Base-by-base conservation (phyloP, 2,113 vertebrate species). In the Bubo blakistoni region DNA sequence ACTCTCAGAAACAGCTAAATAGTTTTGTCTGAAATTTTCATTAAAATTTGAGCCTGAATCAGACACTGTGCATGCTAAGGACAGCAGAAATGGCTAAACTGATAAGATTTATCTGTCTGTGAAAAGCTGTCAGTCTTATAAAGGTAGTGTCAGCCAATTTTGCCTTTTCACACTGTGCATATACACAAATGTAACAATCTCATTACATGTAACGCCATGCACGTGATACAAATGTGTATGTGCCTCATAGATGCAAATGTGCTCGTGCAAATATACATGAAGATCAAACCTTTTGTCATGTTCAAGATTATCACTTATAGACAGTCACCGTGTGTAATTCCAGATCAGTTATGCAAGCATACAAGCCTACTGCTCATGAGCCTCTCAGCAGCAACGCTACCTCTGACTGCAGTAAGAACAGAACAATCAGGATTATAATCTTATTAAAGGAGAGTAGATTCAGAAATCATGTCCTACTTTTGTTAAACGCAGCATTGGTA, bases 401-500 rank as follows among this genome's bases (percentile, higher is more conserved):
- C 88, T 92, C 82, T 6, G 10, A 66, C 93, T 94, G 71, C 72
- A 34, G 69, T 78, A 55, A 77, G 67, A 93, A 77, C 61, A 88
- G 90, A 88, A 83, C 32, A 36, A 93, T 90, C 58, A 71, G 89
- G 70, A 90, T 92, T 63, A 85, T 88, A 94, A 93, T 96, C 91
- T 96, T 90, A 92, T 84, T 95, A 95, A 66, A 90, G 86, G 61
- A 95, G 91, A 95, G 96, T 32, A 92, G 57, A 55, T 73, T 79
- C 81, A 96, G 91, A 94, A 94, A 89, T 84, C 70, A 25, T 49
- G 52, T 86, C 78, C 78, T 74, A 42, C 76, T 80, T 95, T 82
- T 71, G 62, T 65, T 74, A 58, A 94, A 71, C 11, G 74, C 66
- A 47, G 65, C 95, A 73, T 52, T 40, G 82, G 27, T 38, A 69